phyloP scores from a whole-genome alignment of 2,888 invertebrate species.

The Diarsia dahlii region DNA sequence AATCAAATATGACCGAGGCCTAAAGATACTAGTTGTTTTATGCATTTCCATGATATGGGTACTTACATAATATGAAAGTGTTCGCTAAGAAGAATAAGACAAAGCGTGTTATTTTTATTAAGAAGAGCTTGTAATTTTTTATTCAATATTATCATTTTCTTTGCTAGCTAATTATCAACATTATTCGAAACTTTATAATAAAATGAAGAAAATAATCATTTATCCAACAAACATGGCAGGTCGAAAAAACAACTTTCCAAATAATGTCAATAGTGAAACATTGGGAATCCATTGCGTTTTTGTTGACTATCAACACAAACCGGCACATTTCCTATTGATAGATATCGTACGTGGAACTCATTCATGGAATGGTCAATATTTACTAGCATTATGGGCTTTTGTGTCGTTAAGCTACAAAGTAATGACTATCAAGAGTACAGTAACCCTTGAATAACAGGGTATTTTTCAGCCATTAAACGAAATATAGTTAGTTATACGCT shows the following conservation, averaged over 20 bases:
- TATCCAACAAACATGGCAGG: neutral
- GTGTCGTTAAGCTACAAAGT: conserved; percentile 3
- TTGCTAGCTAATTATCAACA: neutral
- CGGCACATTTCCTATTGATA: conserved; percentile 35
- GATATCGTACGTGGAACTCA: conserved; percentile 20
- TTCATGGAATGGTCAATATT: conserved; percentile 40
- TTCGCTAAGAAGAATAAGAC: neutral
- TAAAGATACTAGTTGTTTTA: too few species aligned
- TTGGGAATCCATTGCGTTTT: conserved; percentile 42
- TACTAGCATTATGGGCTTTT: conserved; percentile 22
- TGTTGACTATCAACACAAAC: conserved; percentile 57
- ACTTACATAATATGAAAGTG: too few species aligned
- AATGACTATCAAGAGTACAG: conserved; percentile 21
- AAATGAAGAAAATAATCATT: neutral
- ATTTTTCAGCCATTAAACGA: conserved; percentile 20
- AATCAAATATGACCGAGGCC: too few species aligned
- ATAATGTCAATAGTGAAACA: conserved; percentile 40
- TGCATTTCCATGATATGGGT: too few species aligned
- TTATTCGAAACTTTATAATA: neutral
- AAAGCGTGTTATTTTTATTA: neutral
- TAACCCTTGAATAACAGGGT: conserved; percentile 11
- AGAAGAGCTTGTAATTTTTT: neutral
- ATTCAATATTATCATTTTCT: neutral
- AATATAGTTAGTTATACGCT: neutral
- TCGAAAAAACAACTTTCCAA: conserved; percentile 18